Conservation (phyloP, 2,888 invertebrate genomes). For the Cerastoderma edule region DNA sequence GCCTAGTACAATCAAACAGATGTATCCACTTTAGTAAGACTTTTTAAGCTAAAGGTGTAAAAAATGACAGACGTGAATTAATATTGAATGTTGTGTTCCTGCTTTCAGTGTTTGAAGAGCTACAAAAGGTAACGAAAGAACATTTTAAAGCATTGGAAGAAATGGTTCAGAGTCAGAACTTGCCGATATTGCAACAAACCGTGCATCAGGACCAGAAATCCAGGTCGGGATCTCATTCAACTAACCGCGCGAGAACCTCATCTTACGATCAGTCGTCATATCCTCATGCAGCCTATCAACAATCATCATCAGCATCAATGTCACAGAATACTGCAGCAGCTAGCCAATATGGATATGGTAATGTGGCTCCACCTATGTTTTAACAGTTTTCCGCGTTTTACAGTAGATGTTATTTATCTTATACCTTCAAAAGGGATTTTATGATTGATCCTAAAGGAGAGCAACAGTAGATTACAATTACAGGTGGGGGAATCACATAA, state of each 20-base stretch:
- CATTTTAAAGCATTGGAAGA: conserved; percentile 71
- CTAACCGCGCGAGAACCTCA: conserved; percentile 37
- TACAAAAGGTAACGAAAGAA: conserved; percentile 69
- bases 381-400: too few species aligned
- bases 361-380: conserved; percentile 5
- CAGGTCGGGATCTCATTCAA: conserved; percentile 8
- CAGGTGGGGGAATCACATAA: too few species aligned
- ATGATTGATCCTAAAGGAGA: too few species aligned
- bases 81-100: background rate
- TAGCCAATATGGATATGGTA: conserved; percentile 6
- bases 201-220: conserved; percentile 33
- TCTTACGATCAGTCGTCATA: conserved; percentile 48
- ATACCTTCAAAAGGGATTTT: too few species aligned
- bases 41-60: background rate
- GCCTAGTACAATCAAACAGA: too few species aligned
- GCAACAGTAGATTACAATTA: too few species aligned
- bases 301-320: background rate
- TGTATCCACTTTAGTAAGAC: background rate
- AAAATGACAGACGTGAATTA: background rate
- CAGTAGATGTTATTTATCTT: too few species aligned
- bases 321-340: background rate
- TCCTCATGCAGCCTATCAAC: background rate
- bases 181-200: conserved; percentile 66
- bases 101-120: conserved; percentile 76
- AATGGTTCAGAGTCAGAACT: conserved; percentile 59